Evolutionary conservation across 2,888 invertebrate genomes (phyloP).

Genomic region (Strigamia transsilvanica): DNA sequence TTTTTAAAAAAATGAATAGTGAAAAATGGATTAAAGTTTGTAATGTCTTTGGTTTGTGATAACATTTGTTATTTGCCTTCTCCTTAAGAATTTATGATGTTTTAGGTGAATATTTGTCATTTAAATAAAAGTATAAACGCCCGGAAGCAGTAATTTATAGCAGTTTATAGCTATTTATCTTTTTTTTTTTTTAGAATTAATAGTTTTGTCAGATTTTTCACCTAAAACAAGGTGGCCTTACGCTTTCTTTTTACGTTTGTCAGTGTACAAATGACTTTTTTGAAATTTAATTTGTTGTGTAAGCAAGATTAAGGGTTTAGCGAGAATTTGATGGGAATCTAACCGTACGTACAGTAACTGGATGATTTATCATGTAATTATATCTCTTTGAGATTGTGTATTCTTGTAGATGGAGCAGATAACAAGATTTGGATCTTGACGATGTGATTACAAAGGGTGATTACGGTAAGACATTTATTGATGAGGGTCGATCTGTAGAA

Average conservation of each 20-base stretch:
- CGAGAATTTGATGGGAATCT: neutral
- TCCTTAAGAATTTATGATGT: neutral
- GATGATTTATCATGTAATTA: neutral
- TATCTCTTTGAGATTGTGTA: neutral
- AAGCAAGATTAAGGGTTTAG: too few relatives aligned
- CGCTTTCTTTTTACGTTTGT: too few relatives aligned
- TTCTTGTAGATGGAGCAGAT: constrained; percentile 16
- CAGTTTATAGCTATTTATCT: neutral
- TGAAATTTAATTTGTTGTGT: too few relatives aligned
- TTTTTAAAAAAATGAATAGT: neutral
- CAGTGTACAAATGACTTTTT: too few relatives aligned
- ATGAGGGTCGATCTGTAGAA: neutral
- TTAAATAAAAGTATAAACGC: neutral
- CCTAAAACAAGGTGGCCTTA: too few relatives aligned
- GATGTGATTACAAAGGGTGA: constrained; percentile 5
- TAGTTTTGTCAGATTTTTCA: too few relatives aligned
- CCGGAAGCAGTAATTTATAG: neutral
- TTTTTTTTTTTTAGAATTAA: too few relatives aligned
- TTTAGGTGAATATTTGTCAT: neutral
- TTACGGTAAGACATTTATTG: constrained; percentile 26
- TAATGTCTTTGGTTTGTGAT: constrained; percentile 1
- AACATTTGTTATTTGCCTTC: constrained; percentile 13
- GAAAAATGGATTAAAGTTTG: constrained; percentile 36
- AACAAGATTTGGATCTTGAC: constrained; percentile 20
- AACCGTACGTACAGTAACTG: neutral